Evolutionary conservation across 2,113 vertebrate genomes (phyloP), one percentile per base, ranked within the genome.

Genomic region (Heterotilapia buettikoferi): DNA sequence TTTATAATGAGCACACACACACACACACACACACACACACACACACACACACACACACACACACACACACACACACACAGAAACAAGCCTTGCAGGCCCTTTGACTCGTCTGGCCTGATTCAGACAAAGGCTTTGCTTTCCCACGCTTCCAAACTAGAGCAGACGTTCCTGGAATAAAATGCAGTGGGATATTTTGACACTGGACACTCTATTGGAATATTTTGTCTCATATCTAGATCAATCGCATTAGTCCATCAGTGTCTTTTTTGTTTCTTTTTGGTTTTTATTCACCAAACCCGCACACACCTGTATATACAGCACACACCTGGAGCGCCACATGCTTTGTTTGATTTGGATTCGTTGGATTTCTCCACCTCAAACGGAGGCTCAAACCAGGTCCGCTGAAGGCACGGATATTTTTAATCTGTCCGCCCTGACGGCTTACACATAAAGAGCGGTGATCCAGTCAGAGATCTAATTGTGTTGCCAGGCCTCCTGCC

Each of bases 141-240:
- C 92, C 94, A 95, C 92, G 86, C 88, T 89, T 91, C 88, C 88
- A 89, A 87, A 94, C 63, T 85, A 82, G 80, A 87, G 91, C 84
- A 88, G 87, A 85, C 85, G 3, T 24, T 61, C 78, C 43, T 82
- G 89, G 84, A 91, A 89, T 66, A 84, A 80, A 78, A 90, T 38
- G 19, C 71, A 16, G 16, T 84, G 85, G 53, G 92, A 90, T 85
- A 90, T 87, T 87, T 81, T 21, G 59, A 38, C 71, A 90, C 80
- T 33, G 86, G 89, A 90, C 21, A 80, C 47, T 63, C 84, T 81
- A 40, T 63, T 40, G 68, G 90, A 94, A 88, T 90, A 89, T 56
- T 85, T 80, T 78, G 50, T 78, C 83, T 83, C 54, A 54, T 57
- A 8, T 88, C 83, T 91, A 92, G 86, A 88, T 84, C 84, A 21